A percentile compares a stretch with the other conserved stretches of the same genome.
phyloP scores from a whole-genome alignment of 2,888 invertebrate genomes.

The Malacosoma neustria region DNA sequence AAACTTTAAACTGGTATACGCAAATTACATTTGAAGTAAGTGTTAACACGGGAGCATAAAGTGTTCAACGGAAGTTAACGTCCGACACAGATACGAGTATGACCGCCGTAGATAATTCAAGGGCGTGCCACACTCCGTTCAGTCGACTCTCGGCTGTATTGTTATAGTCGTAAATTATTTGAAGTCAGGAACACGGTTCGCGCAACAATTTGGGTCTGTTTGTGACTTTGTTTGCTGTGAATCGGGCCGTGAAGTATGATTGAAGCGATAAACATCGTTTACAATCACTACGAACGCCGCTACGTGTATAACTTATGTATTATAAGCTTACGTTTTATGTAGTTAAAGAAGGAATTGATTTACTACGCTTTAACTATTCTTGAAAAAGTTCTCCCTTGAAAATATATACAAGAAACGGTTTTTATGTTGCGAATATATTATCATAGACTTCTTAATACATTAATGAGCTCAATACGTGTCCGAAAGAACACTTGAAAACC shows the following conservation, averaged over 20 bases:
- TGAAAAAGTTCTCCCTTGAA: too few species aligned
- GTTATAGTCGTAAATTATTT: conserved; percentile 60
- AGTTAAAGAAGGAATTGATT: too few species aligned
- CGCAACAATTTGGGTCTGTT: conserved; percentile 39
- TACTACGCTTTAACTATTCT: too few species aligned
- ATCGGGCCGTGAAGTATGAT: conserved; percentile 36
- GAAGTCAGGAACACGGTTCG: conserved; percentile 48
- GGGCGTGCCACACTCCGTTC: conserved; percentile 28
- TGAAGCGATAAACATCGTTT: conserved; percentile 30
- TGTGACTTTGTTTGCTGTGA: conserved; percentile 43
- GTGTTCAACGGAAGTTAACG: conserved; percentile 37
- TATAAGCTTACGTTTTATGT: neutral
- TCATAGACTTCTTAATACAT: conserved; percentile 49
- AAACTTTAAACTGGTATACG: conserved; percentile 43
- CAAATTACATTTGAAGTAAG: conserved; percentile 42
- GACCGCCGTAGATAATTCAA: conserved; percentile 44
- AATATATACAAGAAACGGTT: neutral
- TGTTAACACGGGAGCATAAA: conserved; percentile 33
- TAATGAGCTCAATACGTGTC: conserved; percentile 59
- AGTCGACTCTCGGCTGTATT: conserved; percentile 46
- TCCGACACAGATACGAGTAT: conserved; percentile 59
- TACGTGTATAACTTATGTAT: conserved; percentile 1
- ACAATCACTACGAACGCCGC: conserved; percentile 17
- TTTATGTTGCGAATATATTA: conserved; percentile 51
- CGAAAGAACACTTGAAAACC: conserved; percentile 58